These are phyloP conservation scores for Cathartes aura DNA, from an alignment of 2,113 vertebrate species.

Conservation along the genomic window DNA sequence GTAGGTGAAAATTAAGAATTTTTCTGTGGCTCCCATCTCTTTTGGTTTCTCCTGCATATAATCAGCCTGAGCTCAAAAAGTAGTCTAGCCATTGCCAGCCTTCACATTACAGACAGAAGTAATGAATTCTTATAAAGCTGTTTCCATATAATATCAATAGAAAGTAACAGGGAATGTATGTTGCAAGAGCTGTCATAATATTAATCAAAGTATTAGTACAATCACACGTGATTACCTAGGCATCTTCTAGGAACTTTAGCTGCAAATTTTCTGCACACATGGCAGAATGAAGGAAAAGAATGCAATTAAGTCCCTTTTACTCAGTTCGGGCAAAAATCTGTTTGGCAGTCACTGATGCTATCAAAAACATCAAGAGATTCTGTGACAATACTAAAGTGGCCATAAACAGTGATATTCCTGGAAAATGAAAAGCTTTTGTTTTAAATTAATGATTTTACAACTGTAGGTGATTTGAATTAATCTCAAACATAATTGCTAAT, in stretches of 20 bases:
- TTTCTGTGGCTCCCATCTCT: not conserved
- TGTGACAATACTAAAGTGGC: not conserved
- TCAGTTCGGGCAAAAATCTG: not conserved
- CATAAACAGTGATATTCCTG: not conserved
- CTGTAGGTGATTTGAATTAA: not conserved
- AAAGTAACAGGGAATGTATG: not conserved
- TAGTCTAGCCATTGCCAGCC: not conserved
- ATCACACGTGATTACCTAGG: not conserved
- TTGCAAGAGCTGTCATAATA: not conserved
- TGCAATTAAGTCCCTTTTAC: not conserved
- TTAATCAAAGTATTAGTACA: not conserved
- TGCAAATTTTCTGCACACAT: not conserved
- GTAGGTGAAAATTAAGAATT: not conserved
- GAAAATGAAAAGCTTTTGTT: not conserved
- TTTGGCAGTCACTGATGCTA: not conserved
- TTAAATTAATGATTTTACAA: not conserved
- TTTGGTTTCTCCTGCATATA: not conserved
- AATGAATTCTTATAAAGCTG: not conserved
- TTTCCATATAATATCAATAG: not conserved
- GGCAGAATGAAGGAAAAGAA: not conserved
- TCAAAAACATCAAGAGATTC: not conserved
- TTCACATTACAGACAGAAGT: not conserved
- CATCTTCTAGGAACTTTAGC: not conserved
- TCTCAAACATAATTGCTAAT: not conserved
- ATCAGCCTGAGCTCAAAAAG: not conserved